Evolutionary conservation across 2,797 vertebrate species (phyloP).

Genomic region (Staurois parvus): DNA sequence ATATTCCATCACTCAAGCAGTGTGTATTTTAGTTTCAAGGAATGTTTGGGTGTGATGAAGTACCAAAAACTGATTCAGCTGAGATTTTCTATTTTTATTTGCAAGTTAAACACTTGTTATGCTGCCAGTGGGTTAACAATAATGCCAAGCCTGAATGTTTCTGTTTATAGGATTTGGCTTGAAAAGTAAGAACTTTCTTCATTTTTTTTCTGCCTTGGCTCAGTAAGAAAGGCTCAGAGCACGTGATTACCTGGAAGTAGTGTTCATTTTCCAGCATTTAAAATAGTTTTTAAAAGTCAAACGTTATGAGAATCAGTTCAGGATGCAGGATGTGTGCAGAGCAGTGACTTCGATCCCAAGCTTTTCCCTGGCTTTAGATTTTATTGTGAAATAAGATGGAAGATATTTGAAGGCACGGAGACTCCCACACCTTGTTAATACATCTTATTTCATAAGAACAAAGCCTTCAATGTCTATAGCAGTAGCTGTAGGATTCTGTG

Average conservation of each 20-base stretch:
- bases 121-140: slow-evolving; percentile 50
- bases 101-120: slow-evolving; percentile 31
- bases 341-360: slow-evolving; percentile 38
- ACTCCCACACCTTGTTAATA: slow-evolving; percentile 39
- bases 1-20: not conserved
- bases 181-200: slow-evolving; percentile 28
- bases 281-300: slow-evolving; percentile 60
- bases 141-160: slow-evolving; percentile 54
- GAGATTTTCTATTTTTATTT: slow-evolving; percentile 53
- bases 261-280: slow-evolving; percentile 60
- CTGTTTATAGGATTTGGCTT: slow-evolving; percentile 60
- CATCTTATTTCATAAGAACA: slow-evolving; percentile 33
- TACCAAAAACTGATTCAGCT: slow-evolving; percentile 17
- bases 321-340: slow-evolving; percentile 31
- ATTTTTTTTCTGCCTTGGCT: slow-evolving; percentile 9
- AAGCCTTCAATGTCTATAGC: not conserved
- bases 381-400: slow-evolving; percentile 49
- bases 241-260: slow-evolving; percentile 42
- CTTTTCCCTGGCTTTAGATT: slow-evolving; percentile 46
- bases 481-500: not conserved
- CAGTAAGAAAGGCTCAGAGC: slow-evolving; percentile 35
- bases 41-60: slow-evolving; percentile 35
- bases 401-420: slow-evolving; percentile 16
- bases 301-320: slow-evolving; percentile 62
- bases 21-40: slow-evolving; percentile 31